These are phyloP conservation scores for Cladopsammia gracilis DNA, from an alignment of 64 coral and sea anemone species.

Conservation along the genomic window DNA sequence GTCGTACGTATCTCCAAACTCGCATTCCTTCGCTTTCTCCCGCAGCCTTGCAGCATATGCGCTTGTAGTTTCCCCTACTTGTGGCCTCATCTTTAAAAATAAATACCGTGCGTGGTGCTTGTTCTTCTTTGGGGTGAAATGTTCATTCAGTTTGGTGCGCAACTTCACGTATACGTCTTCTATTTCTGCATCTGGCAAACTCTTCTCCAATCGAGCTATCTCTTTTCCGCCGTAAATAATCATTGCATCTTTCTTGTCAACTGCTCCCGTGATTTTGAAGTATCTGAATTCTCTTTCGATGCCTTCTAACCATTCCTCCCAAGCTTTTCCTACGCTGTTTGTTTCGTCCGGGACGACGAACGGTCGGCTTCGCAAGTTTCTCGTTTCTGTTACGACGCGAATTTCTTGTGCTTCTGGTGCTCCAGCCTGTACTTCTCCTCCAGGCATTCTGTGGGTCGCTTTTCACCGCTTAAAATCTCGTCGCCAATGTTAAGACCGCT, in stretches of 20 bases:
- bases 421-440: not conserved
- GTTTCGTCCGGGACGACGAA: not conserved
- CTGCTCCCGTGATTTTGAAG: slow-evolving; percentile 16
- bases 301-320: slow-evolving; percentile 54
- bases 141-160: slow-evolving; percentile 36
- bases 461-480: no score
- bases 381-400: slow-evolving; percentile 1
- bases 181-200: slow-evolving; percentile 14
- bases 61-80: not conserved
- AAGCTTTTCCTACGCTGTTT: slow-evolving; percentile 1
- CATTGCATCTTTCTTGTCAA: slow-evolving; percentile 54
- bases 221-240: slow-evolving; percentile 58
- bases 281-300: slow-evolving; percentile 50
- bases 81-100: slow-evolving; percentile 47
- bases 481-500: no score
- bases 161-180: no score
- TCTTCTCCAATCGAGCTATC: slow-evolving; percentile 51
- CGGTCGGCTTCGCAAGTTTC: not conserved
- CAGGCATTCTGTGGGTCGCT: no score
- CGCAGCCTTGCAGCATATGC: slow-evolving; percentile 42
- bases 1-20: slow-evolving; percentile 33
- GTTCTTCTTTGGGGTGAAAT: slow-evolving; percentile 38
- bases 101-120: slow-evolving; percentile 62
- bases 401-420: not conserved
- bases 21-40: slow-evolving; percentile 61